phyloP scores from a whole-genome alignment of 2,113 vertebrate genomes.

The Myiagra hebetior region DNA sequence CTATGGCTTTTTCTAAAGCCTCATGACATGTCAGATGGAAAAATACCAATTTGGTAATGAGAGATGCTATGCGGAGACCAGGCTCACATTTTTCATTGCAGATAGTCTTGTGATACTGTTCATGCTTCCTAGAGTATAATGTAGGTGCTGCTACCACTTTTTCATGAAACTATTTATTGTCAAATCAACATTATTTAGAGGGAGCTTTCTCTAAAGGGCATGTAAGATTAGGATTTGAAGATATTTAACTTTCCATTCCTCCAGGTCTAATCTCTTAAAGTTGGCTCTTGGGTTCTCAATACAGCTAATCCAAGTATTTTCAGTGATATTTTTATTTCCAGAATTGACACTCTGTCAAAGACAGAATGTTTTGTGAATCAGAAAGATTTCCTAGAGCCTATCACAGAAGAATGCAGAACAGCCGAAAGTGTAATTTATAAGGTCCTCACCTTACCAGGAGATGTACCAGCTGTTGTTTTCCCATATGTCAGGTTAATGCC shows the following conservation, averaged over 20 bases:
- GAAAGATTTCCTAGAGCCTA: neutral
- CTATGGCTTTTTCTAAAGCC: neutral
- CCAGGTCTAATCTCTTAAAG: neutral
- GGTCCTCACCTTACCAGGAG: neutral
- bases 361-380: neutral
- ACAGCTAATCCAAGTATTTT: neutral
- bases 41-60: neutral
- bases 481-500: neutral
- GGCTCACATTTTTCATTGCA: neutral
- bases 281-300: neutral
- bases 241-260: neutral
- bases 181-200: neutral
- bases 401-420: neutral
- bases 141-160: neutral
- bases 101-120: neutral
- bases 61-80: neutral
- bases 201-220: neutral
- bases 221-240: neutral
- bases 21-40: neutral
- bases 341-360: neutral
- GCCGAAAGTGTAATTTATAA: neutral
- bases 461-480: neutral
- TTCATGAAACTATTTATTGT: neutral
- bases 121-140: neutral
- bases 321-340: neutral